These are phyloP conservation scores for Mormoops blainvillei DNA, from an alignment of 2,113 vertebrate genomes.

Conservation along the genomic window DNA sequence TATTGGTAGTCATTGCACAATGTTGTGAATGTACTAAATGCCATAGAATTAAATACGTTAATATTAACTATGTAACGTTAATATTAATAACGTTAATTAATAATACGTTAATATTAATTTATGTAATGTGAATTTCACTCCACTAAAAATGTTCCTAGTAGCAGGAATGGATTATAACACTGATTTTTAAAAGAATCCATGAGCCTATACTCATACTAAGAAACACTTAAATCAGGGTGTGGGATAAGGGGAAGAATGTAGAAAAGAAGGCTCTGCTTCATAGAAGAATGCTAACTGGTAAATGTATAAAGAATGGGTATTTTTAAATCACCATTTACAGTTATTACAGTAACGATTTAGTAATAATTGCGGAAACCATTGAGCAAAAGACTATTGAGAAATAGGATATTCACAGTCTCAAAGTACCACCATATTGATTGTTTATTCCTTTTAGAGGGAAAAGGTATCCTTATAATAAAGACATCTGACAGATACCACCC, in stretches of 20 bases:
- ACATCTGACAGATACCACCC: neutral
- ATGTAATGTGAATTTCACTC: neutral
- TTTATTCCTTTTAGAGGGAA: neutral
- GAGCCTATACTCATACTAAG: neutral
- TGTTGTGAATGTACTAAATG: neutral
- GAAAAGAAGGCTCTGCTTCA: neutral
- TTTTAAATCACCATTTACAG: neutral
- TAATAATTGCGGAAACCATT: neutral
- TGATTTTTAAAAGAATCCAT: neutral
- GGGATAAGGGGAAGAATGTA: neutral
- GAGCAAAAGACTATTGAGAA: neutral
- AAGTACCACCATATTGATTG: neutral
- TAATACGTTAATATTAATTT: neutral
- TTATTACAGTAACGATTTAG: neutral
- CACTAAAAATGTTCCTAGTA: neutral
- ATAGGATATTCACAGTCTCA: neutral
- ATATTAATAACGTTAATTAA: too few species aligned
- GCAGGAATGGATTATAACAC: neutral
- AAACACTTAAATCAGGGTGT: neutral
- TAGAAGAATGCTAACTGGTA: neutral
- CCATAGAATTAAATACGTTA: neutral
- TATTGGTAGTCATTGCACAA: neutral
- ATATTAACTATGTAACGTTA: too few species aligned
- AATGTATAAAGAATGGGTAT: neutral
- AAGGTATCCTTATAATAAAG: neutral